Evolutionary conservation across 2,113 vertebrate genomes (phyloP).

Genomic region (Cavia aperea): DNA sequence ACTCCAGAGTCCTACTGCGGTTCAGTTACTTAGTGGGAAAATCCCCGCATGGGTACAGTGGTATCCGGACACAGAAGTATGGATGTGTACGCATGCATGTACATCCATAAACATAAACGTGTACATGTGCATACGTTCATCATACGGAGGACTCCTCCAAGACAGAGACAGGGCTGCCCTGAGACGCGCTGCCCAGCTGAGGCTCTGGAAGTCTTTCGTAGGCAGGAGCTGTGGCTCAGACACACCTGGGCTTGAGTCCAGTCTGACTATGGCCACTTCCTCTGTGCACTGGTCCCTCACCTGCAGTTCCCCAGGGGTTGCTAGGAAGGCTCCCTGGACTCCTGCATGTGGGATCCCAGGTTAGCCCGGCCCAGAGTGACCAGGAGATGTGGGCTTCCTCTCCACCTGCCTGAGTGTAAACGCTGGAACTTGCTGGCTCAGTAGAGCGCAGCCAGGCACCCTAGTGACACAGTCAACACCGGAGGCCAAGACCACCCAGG

Average conservation of each 20-base stretch:
- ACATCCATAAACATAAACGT: neutral
- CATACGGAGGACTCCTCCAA: neutral
- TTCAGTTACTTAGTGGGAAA: neutral
- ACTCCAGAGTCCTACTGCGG: neutral
- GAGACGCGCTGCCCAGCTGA: neutral
- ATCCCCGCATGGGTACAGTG: neutral
- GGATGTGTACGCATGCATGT: accelerated
- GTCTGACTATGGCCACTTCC: neutral
- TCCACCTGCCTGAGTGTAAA: neutral
- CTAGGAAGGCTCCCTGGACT: neutral
- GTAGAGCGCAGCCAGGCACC: neutral
- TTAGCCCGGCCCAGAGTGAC: neutral
- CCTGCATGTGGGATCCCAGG: neutral
- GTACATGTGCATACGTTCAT: neutral
- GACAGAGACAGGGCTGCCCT: neutral
- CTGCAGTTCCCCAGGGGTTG: neutral
- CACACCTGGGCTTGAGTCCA: neutral
- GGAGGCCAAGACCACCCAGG: neutral
- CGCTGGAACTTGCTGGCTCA: neutral
- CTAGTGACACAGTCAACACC: accelerated
- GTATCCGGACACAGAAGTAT: neutral
- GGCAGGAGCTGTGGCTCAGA: neutral
- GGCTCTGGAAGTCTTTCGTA: neutral
- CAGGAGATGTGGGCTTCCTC: accelerated
- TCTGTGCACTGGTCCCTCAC: neutral